Evolutionary conservation across 2,113 vertebrate species (phyloP).

Genomic region (Urocitellus parryii): DNA sequence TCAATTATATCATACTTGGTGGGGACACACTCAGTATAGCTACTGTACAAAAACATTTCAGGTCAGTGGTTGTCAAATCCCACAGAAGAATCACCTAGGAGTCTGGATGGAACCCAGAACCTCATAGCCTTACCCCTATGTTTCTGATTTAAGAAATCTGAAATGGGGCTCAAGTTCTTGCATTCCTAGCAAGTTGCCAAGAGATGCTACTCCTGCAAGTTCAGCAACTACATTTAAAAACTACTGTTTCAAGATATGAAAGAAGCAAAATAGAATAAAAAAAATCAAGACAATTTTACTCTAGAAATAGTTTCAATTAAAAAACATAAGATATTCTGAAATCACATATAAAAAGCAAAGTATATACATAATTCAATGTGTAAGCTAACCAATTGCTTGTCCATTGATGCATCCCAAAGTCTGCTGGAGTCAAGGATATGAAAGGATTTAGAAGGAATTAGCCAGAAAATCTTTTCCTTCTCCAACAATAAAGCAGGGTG

Average conservation of each 20-base stretch:
- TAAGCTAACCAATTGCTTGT: neutral
- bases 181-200: neutral
- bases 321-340: neutral
- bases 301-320: neutral
- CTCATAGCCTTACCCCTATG: neutral
- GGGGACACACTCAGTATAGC: neutral
- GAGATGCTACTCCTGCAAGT: neutral
- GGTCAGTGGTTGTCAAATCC: neutral
- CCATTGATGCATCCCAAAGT: neutral
- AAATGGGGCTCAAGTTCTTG: accelerated
- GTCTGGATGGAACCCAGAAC: neutral
- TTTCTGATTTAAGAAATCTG: neutral
- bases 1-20: neutral
- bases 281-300: neutral
- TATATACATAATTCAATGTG: neutral
- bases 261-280: neutral
- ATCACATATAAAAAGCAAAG: neutral
- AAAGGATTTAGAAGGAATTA: conserved; percentile 42
- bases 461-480: neutral
- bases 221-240: neutral
- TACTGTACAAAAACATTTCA: neutral
- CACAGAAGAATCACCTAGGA: neutral
- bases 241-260: neutral
- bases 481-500: neutral
- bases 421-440: neutral